Base-by-base conservation (phyloP, 2,888 invertebrate species). In the Scelioninae gen. 2 region DNA sequence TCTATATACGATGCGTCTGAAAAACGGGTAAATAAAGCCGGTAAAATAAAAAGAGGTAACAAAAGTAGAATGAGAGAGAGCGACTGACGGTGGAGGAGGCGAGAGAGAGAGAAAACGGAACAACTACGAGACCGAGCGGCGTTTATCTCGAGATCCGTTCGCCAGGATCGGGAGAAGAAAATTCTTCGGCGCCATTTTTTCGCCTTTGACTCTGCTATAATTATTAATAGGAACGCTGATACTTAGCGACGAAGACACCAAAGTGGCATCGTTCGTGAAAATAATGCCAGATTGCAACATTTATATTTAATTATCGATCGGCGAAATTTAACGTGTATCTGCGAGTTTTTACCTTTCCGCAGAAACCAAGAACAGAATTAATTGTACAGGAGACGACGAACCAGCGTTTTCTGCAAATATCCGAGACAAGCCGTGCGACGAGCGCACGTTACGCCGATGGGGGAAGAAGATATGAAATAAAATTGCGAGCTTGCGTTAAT, bases 1-100 rank as follows among this genome's bases (percentile, higher is more conserved):
- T 80, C 79, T 80, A 79, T 81, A 79, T 72, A 75, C 72, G 65
- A 63, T 63, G 69, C 63, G 67, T 70, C 68, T 67, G 55, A 63
- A 65, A 70, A 69, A 64, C 63, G 57, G 43, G 50, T 31, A 71
- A 73, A 74, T 37, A 64, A 69, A 37, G 33, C 13, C 55, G 25
- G 48, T 11, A 53, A 57, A 55, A 39, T 11, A 50, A 70, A 55
- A 61, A 48, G 39, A 52, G 52, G 41, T 28, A 65, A 55, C 33
- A 33, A 16, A 13, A 37, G n/a, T n/a, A n/a, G n/a, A n/a, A n/a
- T n/a, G n/a, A n/a, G n/a, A n/a, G n/a, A n/a, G n/a, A n/a, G n/a
- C n/a, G n/a, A n/a, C n/a, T n/a, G n/a, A n/a, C n/a, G n/a, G n/a
- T n/a, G n/a, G n/a, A n/a, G n/a, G n/a, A n/a, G n/a, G n/a, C n/a